These are phyloP conservation scores for Dryas iulia DNA, from an alignment of 1,140 invertebrate species.

Conservation along the genomic window DNA sequence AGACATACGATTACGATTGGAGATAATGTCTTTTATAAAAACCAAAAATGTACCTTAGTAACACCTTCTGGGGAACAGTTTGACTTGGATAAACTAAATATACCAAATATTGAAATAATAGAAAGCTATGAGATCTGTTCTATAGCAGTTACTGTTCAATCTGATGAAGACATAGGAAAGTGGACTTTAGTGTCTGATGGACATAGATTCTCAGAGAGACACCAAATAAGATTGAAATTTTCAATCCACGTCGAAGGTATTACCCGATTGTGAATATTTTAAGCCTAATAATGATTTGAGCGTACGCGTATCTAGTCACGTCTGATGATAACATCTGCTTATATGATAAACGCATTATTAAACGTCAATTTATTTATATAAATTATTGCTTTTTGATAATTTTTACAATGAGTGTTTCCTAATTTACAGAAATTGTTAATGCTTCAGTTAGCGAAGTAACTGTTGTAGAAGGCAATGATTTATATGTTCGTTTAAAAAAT, in stretches of 20 bases:
- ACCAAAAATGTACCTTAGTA: slow-evolving; percentile 43
- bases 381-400: neutral
- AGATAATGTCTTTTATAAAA: slow-evolving; percentile 20
- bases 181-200: slow-evolving; percentile 49
- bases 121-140: slow-evolving; percentile 37
- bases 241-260: slow-evolving; percentile 58
- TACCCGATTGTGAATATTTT: slow-evolving; percentile 23
- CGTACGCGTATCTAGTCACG: slow-evolving; percentile 49
- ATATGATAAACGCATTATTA: slow-evolving; percentile 25
- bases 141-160: slow-evolving; percentile 34
- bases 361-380: neutral
- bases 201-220: slow-evolving; percentile 19
- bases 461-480: slow-evolving; percentile 50
- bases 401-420: neutral
- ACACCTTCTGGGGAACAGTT: slow-evolving; percentile 37
- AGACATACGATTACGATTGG: slow-evolving; percentile 38
- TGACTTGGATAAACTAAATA: slow-evolving; percentile 33
- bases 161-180: slow-evolving; percentile 42
- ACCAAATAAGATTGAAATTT: slow-evolving; percentile 50
- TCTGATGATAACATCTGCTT: slow-evolving; percentile 46
- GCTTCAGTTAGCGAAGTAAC: slow-evolving; percentile 42
- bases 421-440: slow-evolving; percentile 48
- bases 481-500: slow-evolving; percentile 48
- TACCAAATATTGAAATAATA: slow-evolving; percentile 36
- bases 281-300: slow-evolving; percentile 30